Evolutionary conservation across 2,113 vertebrate species (phyloP).

Genomic region (Bostrychus sinensis): DNA sequence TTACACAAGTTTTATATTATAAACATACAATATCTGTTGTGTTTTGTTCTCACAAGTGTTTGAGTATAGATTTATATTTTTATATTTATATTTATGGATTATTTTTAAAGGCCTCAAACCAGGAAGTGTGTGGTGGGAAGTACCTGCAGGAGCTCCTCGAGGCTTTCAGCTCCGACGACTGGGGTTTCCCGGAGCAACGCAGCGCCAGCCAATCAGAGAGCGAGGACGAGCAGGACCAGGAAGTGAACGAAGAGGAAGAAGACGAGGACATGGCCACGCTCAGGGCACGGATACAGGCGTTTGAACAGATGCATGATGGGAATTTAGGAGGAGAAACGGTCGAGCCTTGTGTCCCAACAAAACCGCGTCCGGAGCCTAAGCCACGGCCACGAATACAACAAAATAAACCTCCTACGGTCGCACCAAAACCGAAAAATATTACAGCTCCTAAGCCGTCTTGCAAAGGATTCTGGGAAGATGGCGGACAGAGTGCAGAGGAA

Average conservation of each 20-base stretch:
- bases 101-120: not conserved
- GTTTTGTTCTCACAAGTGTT: not conserved
- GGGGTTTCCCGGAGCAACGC: constrained; percentile 64
- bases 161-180: constrained; percentile 78
- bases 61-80: not conserved
- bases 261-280: constrained; percentile 81
- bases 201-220: constrained; percentile 57
- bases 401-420: constrained; percentile 59
- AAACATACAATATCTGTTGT: too few species aligned
- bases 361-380: constrained; percentile 65
- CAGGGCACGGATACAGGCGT: constrained; percentile 76
- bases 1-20: too few species aligned
- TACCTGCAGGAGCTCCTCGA: constrained; percentile 79
- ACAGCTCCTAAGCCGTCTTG: constrained; percentile 39
- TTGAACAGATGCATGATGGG: constrained; percentile 58
- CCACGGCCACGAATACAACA: constrained; percentile 79
- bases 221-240: constrained; percentile 30
- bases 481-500: not conserved
- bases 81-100: not conserved
- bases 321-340: constrained; percentile 2
- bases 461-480: constrained; percentile 58
- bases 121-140: constrained; percentile 49
- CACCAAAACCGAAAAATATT: constrained; percentile 63
- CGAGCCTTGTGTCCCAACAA: constrained; percentile 22
- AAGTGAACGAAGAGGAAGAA: constrained; percentile 11